phyloP scores from a whole-genome alignment of 2,888 invertebrate genomes.

The Polietes domitor region DNA sequence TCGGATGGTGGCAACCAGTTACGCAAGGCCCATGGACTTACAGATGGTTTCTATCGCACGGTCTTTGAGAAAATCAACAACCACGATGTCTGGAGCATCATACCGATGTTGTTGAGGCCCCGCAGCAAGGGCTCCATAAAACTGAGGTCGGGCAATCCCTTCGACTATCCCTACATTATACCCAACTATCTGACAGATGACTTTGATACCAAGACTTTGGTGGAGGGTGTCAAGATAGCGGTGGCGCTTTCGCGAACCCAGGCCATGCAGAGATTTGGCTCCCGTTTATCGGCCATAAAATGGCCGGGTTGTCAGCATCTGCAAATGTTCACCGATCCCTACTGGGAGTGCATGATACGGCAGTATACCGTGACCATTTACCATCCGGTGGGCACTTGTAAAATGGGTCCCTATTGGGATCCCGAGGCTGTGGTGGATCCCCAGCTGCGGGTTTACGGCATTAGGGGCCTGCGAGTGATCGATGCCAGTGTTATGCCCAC shows the following conservation, averaged over 20 bases:
- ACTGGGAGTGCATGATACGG: constrained; percentile 94
- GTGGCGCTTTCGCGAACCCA: constrained; percentile 90
- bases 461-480: constrained; percentile 89
- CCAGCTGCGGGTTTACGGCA: constrained; percentile 89
- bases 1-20: constrained; percentile 92
- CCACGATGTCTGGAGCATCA: constrained; percentile 91
- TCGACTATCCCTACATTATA: constrained; percentile 93
- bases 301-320: constrained; percentile 90
- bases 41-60: constrained; percentile 87
- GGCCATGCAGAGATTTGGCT: constrained; percentile 88
- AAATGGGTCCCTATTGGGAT: constrained; percentile 95
- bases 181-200: constrained; percentile 94
- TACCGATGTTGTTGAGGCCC: constrained; percentile 92
- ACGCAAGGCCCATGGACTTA: constrained; percentile 89
- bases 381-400: constrained; percentile 92
- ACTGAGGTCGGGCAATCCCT: constrained; percentile 91
- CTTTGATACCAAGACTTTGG: constrained; percentile 88
- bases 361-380: constrained; percentile 92
- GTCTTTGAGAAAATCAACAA: constrained; percentile 89
- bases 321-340: constrained; percentile 86
- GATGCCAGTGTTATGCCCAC: constrained; percentile 94
- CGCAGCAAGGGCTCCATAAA: constrained; percentile 91
- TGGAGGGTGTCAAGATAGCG: constrained; percentile 93
- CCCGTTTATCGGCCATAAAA: constrained; percentile 85
- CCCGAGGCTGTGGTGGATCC: constrained; percentile 91